Base-by-base conservation (phyloP, 2,113 vertebrate species). In the Todiramphus chloris region DNA sequence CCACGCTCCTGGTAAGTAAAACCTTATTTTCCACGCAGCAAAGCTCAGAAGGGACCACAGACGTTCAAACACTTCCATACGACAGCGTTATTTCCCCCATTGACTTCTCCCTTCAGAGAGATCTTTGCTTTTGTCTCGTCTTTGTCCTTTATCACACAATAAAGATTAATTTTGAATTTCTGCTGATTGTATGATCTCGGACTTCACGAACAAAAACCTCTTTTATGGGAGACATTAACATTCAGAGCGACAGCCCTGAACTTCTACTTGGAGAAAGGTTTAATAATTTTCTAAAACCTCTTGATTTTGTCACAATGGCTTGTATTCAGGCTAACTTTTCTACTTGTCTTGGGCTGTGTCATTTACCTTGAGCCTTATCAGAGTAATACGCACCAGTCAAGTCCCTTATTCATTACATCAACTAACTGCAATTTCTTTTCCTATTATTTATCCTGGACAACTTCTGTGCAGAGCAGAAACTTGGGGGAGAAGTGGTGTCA, bases 111-210 rank as follows among this genome's bases (percentile, higher is more conserved):
- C n/a, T 92, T 91, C 79, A 76, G 81, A 75, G 19, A 63, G 15
- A 62, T 73, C 41, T 85, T 87, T 81, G 60, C 93, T 94, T 92
- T 93, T 53, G 82, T 80, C 83, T 69, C n/a, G 1, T 62, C 75
- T 58, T 24, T 23, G 76, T 72, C 84, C 68, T 93, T 97, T 91
- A 94, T 85, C 77, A 86, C 37, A 93, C 67, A 48, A 69, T 81
- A 96, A 96, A 96, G 88, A 97, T 96, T 95, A 90, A 97, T 92
- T 96, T 85, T 81, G 89, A 94, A 92, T 91, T 97, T 95, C 91
- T 96, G 83, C 95, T 85, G 86, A 96, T 94, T 93, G 81, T 80
- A 77, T 86, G 76, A 95, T 83, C 82, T 76, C 78, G 85, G 91
- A 88, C 95, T 95, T 90, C 48, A 50, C 2, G 92, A 92, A 93